phyloP scores from a whole-genome alignment of 1,140 invertebrate species.

The Apolygus lucorum region DNA sequence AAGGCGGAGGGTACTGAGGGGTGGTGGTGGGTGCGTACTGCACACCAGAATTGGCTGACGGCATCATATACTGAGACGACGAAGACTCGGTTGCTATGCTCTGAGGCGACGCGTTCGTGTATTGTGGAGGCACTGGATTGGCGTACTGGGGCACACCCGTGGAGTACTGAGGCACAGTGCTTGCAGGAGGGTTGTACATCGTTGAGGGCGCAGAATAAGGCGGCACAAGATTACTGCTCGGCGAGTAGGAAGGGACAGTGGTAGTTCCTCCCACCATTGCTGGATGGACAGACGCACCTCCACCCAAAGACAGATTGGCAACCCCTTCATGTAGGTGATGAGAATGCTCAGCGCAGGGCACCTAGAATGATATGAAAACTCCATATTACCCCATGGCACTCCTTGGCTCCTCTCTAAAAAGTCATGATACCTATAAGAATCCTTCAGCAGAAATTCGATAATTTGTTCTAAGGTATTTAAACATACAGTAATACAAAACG shows the following conservation, averaged over 20 bases:
- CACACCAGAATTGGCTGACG: not conserved
- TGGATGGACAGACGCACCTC: constrained; percentile 27
- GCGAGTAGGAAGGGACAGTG: constrained; percentile 21
- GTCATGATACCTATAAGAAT: too few species aligned
- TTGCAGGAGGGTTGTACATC: not conserved
- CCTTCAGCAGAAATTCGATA: too few species aligned
- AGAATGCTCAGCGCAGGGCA: too few species aligned
- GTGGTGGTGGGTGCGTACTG: not conserved
- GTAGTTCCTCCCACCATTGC: constrained; percentile 30
- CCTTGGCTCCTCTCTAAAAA: too few species aligned
- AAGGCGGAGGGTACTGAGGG: constrained; percentile 1
- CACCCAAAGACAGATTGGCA: not conserved
- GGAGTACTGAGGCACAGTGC: not conserved
- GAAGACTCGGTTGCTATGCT: not conserved
- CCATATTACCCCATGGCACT: too few species aligned
- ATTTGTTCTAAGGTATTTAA: too few species aligned
- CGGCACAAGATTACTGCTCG: not conserved
- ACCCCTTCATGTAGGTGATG: too few species aligned
- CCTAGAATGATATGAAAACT: too few species aligned
- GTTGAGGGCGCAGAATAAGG: not conserved
- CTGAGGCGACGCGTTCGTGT: constrained; percentile 13
- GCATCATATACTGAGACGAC: not conserved
- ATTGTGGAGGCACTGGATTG: constrained; percentile 15
- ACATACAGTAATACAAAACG: too few species aligned
- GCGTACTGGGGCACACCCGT: not conserved